phyloP scores from a whole-genome alignment of 2,888 invertebrate genomes.

The Drosophila multiciliata region DNA sequence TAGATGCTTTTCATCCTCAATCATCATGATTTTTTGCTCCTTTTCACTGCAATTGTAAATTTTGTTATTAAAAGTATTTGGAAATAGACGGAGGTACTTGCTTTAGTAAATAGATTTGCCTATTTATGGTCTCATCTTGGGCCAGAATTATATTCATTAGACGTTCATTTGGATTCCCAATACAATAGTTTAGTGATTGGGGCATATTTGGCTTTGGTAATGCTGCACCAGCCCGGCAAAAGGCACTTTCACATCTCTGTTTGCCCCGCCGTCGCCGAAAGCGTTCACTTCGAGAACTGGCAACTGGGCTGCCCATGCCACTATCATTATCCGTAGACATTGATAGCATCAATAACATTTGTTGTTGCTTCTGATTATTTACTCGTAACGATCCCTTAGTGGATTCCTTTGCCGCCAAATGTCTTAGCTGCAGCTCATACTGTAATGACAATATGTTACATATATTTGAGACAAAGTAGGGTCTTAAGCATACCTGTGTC shows the following conservation, averaged over 20 bases:
- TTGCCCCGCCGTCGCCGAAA: slow-evolving; percentile 76
- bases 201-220: slow-evolving; percentile 46
- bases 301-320: slow-evolving; percentile 84
- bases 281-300: slow-evolving; percentile 83
- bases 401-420: slow-evolving; percentile 58
- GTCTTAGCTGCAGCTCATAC: slow-evolving; percentile 82
- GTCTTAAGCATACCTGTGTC: slow-evolving; percentile 52
- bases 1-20: slow-evolving; percentile 92
- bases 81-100: slow-evolving; percentile 46
- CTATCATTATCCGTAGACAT: slow-evolving; percentile 83
- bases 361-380: slow-evolving; percentile 36
- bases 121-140: slow-evolving; percentile 87
- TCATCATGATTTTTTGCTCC: slow-evolving; percentile 91
- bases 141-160: slow-evolving; percentile 87
- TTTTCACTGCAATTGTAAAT: slow-evolving; percentile 87
- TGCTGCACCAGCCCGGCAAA: slow-evolving; percentile 64
- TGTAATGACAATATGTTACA: slow-evolving; percentile 26
- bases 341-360: slow-evolving; percentile 76
- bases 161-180: slow-evolving; percentile 84
- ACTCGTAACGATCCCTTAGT: slow-evolving; percentile 15
- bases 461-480: not conserved
- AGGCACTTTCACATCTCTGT: slow-evolving; percentile 63
- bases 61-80: not conserved
- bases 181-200: slow-evolving; percentile 27
- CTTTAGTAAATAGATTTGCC: slow-evolving; percentile 84